Conservation (phyloP, 2,888 invertebrate species). For the Leucania comma region DNA sequence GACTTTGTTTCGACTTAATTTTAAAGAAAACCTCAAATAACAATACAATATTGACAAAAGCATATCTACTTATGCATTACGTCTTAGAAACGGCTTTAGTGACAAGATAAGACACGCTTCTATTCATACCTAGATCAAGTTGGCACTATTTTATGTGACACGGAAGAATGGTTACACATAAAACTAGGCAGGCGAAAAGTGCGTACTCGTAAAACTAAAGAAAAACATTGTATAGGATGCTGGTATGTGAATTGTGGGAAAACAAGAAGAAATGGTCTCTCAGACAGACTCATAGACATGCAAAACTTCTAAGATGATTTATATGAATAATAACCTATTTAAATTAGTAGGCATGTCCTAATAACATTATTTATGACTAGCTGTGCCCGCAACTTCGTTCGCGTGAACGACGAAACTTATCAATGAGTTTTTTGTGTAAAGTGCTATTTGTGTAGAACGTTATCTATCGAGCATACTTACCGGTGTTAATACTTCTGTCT, state of each 20-base stretch:
- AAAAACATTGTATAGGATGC: conserved; percentile 29
- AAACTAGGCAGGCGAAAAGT: conserved; percentile 34
- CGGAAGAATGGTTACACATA: conserved; percentile 24
- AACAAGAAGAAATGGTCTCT: conserved; percentile 3
- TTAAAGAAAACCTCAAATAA: not conserved
- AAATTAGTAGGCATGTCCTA: too few relatives aligned
- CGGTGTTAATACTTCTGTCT: too few relatives aligned
- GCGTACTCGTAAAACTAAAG: conserved; percentile 38
- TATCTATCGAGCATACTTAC: too few relatives aligned
- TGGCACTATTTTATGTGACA: conserved; percentile 41
- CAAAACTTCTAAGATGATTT: not conserved
- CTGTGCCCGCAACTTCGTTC: too few relatives aligned
- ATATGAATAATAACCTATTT: too few relatives aligned
- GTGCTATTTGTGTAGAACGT: too few relatives aligned
- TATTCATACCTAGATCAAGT: conserved; percentile 21
- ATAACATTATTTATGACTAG: too few relatives aligned
- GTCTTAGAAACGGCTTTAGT: conserved; percentile 15
- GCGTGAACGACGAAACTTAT: too few relatives aligned
- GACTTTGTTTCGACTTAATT: too few relatives aligned
- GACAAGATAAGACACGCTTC: conserved; percentile 40
- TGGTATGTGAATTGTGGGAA: conserved; percentile 12
- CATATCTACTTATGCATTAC: too few relatives aligned
- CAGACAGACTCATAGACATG: not conserved
- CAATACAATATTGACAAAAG: not conserved
- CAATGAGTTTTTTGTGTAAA: too few relatives aligned